Evolutionary conservation across 2,888 invertebrate genomes (phyloP), one percentile per base, ranked within the genome.

Genomic region (Nemotelus pantherinus): DNA sequence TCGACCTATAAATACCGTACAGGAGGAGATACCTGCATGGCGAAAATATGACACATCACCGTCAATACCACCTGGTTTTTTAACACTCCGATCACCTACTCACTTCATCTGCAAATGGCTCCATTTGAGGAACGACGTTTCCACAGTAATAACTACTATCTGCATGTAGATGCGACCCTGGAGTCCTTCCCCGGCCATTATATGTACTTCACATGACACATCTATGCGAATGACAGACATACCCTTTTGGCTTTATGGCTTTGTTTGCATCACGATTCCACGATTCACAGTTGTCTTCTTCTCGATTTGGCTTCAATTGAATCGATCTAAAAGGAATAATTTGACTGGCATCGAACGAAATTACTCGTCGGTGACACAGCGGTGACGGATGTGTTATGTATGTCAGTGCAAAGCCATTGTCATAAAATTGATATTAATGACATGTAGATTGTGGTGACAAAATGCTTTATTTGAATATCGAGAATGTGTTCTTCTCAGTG

Each of bases 341-440:
- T 74, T 74, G 74, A 74, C 60, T 74, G 74, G 48, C 74, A 74
- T 74, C 63, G 43, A 53, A 63, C 39, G 44, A 74, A 74, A 74
- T 74, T 74, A 74, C 74, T 74, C 48, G 10, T 2, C 10, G 44
- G 55, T 70, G 70, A 70, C 70, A 55, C 55, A 55, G 9, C 7
- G 39, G 74, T 74, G 74, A 74, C 74, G 60, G 74, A 74, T 74
- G 74, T 74, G 74, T 63, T 60, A 60, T 44, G 60, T 60, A 60
- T 68, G 74, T 74, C 74, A 74, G 63, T 58, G 47, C 57, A 48
- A 48, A 60, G 48, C 74, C 60, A 74, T 74, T 74, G 74, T 74
- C 74, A 74, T 74, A 74, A 74, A 74, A 63, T 74, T 74, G 74
- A 74, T 60, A 74, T 74, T 74, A 74, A 74, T 74, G 74, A 60